phyloP scores from a whole-genome alignment of 2,113 vertebrate species.

The Leptosomus discolor region DNA sequence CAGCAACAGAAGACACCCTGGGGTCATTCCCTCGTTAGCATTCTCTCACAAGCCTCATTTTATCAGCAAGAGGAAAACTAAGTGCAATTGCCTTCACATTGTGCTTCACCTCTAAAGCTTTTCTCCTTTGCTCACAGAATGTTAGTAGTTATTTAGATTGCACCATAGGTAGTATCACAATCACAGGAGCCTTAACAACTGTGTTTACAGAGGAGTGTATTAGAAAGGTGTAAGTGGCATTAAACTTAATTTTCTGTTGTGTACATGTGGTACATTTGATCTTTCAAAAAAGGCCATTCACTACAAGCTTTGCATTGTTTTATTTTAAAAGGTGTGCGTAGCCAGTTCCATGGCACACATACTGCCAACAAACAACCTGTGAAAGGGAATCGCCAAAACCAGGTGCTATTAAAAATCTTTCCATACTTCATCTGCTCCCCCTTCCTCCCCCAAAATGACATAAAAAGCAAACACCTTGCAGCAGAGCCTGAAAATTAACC shows the following conservation, averaged over 20 bases:
- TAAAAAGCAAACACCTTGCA: not conserved
- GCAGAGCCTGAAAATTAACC: not conserved
- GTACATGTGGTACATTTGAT: not conserved
- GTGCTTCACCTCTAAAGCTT: not conserved
- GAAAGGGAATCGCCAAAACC: not conserved
- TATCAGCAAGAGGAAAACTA: not conserved
- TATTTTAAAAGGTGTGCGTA: not conserved
- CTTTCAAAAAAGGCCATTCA: not conserved
- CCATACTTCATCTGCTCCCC: not conserved
- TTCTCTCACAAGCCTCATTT: not conserved
- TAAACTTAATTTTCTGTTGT: not conserved
- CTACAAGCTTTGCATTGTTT: not conserved
- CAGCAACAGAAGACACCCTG: not conserved
- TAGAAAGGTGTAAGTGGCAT: not conserved
- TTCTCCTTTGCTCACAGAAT: not conserved
- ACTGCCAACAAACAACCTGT: not conserved
- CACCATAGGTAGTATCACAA: not conserved
- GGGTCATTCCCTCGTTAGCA: not conserved
- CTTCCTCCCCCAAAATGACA: not conserved
- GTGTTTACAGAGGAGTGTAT: not conserved
- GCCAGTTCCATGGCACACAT: not conserved
- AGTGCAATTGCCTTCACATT: not conserved
- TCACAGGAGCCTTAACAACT: not conserved
- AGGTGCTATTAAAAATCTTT: not conserved
- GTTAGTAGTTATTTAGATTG: not conserved